Percentiles rank a stretch among this genome's conserved stretches.
Evolutionary conservation across 2,797 vertebrate species (phyloP).

Genomic region (Phoeniculus purpureus): DNA sequence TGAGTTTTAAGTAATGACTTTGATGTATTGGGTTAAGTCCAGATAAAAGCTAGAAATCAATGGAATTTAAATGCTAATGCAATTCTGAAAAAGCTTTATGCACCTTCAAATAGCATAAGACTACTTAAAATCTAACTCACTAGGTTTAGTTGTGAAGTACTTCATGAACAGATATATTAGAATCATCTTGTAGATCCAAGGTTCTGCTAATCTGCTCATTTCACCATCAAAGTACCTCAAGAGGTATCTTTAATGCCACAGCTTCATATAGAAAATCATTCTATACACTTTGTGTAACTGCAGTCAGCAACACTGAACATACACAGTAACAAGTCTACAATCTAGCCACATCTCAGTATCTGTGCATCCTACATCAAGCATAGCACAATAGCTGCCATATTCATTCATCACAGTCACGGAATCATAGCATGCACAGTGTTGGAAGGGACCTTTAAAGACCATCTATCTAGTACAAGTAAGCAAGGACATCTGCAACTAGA

Average conservation of each 20-base stretch:
- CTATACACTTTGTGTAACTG: not conserved
- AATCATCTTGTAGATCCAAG: not conserved
- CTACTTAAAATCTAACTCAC: not conserved
- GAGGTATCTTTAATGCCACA: not conserved
- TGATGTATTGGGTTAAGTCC: not conserved
- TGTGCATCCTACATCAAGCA: not conserved
- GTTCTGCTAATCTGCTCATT: not conserved
- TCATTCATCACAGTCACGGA: not conserved
- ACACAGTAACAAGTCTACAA: not conserved
- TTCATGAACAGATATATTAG: not conserved
- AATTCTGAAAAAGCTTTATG: not conserved
- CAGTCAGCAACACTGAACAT: not conserved
- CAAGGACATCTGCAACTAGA: no score
- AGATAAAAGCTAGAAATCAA: not conserved
- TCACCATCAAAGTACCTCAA: not conserved
- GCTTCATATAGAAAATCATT: not conserved
- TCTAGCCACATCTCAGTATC: not conserved
- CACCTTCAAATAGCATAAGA: not conserved
- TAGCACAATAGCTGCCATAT: not conserved
- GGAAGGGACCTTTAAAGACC: no score
- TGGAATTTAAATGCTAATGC: not conserved
- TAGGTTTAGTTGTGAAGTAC: not conserved
- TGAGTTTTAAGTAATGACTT: not conserved
- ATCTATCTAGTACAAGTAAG: no score
- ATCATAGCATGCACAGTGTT: no score